Base-by-base conservation (phyloP, 2,888 invertebrate genomes). In the Protonemura montana region DNA sequence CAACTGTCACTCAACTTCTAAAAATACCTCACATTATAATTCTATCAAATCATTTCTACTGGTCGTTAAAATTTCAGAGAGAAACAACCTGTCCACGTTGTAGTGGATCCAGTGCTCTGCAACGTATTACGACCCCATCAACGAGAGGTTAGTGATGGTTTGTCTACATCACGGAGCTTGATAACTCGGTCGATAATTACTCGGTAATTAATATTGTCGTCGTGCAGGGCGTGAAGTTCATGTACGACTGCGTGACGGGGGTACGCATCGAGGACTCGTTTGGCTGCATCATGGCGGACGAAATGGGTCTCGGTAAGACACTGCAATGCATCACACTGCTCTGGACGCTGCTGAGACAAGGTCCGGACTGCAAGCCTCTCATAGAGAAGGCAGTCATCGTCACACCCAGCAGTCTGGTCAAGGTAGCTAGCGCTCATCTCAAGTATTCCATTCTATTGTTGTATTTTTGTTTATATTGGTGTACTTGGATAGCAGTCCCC, bases 231-330 rank as follows among this genome's bases (percentile, higher is more conserved):
- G 99, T 99, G 0, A 97, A 97, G 90, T 99, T 99, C 91, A 99
- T 99, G 98, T 99, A 98, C 90, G 98, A 99, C 91, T 99, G 99
- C 92, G 98, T 99, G 1, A 98, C 97, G 10, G 99, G 99, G 0
- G 93, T 94, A 76, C 96, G 97, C 89, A 98, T 98, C 89, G 95
- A 96, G 87, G 94, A 94, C 87, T 96, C 96, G 35, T 96, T 94
- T 91, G 99, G 99, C 0, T 99, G 99, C 90, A 99, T 99, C 82
- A 99, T 99, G 99, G 99, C 99, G 1, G 99, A 99, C 92, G 99
- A 99, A 93, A 99, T 99, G 99, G 99, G 97, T 85, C 93, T 99
- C 59, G 99, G 99, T 0, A 99, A 99, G 92, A 99, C 99, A 0
- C 92, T 99, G 13, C 99, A 99, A 91, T 99, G 99, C 91, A 98